Percentiles rank a stretch among this genome's conserved stretches.
Evolutionary conservation across 2,888 invertebrate genomes (phyloP).

Genomic region (Ephialtes manifestator): DNA sequence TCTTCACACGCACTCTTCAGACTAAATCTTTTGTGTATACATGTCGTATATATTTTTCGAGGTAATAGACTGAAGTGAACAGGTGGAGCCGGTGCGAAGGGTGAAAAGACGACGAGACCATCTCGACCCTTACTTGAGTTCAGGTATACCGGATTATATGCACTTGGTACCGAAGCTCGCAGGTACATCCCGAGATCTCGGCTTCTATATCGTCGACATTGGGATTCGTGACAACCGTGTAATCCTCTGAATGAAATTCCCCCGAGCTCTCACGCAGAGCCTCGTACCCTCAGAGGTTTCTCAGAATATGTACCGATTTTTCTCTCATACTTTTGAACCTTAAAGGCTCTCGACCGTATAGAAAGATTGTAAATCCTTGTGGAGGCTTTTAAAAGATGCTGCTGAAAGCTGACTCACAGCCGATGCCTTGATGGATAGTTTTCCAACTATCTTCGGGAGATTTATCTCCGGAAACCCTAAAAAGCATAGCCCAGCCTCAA

Average conservation of each 20-base stretch:
- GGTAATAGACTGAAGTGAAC: constrained; percentile 38
- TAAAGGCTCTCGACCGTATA: constrained; percentile 4
- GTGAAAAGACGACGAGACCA: constrained; percentile 40
- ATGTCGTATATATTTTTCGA: constrained; percentile 4
- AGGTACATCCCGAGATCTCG: constrained; percentile 44
- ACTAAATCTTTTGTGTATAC: constrained; percentile 27
- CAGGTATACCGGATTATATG: constrained; percentile 55
- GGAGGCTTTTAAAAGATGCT: constrained; percentile 19
- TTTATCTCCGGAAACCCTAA: not conserved
- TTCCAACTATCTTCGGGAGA: constrained; percentile 5
- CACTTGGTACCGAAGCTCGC: constrained; percentile 33
- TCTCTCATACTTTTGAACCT: not conserved
- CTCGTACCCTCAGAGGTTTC: not conserved
- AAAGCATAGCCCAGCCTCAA: not conserved
- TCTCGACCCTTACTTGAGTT: constrained; percentile 36
- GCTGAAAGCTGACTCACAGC: not conserved
- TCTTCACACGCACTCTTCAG: constrained; percentile 10
- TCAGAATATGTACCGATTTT: constrained; percentile 12
- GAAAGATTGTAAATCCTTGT: constrained; percentile 9
- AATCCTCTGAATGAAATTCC: constrained; percentile 44
- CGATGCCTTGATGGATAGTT: constrained; percentile 20
- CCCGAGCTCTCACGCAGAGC: not conserved
- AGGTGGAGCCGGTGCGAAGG: constrained; percentile 63
- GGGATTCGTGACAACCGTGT: constrained; percentile 24
- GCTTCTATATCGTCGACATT: not conserved